Evolutionary conservation across 2,888 invertebrate genomes (phyloP).

Genomic region (Rugalucina vietnamica): DNA sequence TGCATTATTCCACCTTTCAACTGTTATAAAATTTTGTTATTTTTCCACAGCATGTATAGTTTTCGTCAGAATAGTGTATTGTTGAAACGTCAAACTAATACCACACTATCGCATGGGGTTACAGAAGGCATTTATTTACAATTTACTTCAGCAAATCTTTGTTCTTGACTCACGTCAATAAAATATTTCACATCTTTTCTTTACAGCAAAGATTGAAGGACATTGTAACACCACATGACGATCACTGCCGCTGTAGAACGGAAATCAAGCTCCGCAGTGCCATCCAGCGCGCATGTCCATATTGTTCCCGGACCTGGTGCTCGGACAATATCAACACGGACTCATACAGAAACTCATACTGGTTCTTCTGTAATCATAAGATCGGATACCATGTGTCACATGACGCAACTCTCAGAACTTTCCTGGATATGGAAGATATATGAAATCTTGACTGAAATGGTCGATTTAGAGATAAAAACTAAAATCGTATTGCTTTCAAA

Average conservation of each 20-base stretch:
- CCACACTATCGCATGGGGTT: too few relatives aligned
- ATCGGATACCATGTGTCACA: constrained; percentile 65
- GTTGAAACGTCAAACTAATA: too few relatives aligned
- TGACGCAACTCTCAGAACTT: constrained; percentile 60
- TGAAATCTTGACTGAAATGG: neutral
- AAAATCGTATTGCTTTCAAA: too few relatives aligned
- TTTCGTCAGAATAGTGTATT: too few relatives aligned
- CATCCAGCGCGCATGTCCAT: constrained; percentile 62
- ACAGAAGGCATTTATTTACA: too few relatives aligned
- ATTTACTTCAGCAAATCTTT: neutral
- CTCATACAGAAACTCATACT: constrained; percentile 66
- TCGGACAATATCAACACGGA: constrained; percentile 67
- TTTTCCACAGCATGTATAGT: too few relatives aligned
- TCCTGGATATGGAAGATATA: constrained; percentile 53
- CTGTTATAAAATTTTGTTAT: too few relatives aligned
- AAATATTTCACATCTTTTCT: too few relatives aligned
- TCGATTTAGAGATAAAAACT: too few relatives aligned
- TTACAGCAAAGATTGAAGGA: constrained; percentile 58
- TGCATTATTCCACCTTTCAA: too few relatives aligned
- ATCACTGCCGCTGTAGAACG: constrained; percentile 65
- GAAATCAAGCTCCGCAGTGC: constrained; percentile 65
- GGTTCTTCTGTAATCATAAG: constrained; percentile 68
- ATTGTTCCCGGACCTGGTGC: constrained; percentile 65
- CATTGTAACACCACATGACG: constrained; percentile 64
- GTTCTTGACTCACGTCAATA: neutral